These are phyloP conservation scores for Temnothorax nylanderi DNA, from an alignment of 1,140 invertebrate species.

Conservation along the genomic window DNA sequence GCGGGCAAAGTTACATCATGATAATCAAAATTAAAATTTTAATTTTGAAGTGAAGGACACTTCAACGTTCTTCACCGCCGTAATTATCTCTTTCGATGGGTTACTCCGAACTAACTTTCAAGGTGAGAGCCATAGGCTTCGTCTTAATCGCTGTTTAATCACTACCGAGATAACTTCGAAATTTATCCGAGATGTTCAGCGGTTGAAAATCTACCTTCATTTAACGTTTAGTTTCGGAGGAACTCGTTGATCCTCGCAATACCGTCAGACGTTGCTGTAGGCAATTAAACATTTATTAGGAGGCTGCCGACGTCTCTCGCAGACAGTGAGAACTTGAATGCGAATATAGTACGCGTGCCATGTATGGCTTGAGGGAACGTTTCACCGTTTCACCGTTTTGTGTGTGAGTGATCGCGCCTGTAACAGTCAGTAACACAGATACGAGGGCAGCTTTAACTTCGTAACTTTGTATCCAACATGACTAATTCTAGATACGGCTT, in stretches of 20 bases:
- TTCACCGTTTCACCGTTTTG: background rate
- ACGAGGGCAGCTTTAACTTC: background rate
- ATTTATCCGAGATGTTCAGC: background rate
- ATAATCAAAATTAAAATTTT: slow-evolving; percentile 35
- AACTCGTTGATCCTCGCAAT: background rate
- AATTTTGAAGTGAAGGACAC: slow-evolving; percentile 12
- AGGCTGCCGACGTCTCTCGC: background rate
- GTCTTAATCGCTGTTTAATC: slow-evolving; percentile 19
- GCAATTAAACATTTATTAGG: slow-evolving; percentile 17
- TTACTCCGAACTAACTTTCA: slow-evolving; percentile 25
- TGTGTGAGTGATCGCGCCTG: background rate
- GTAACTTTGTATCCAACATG: slow-evolving; percentile 10
- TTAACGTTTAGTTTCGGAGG: background rate
- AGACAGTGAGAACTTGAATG: background rate
- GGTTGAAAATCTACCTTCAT: background rate
- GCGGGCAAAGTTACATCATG: slow-evolving; percentile 1
- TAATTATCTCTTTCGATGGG: slow-evolving; percentile 10
- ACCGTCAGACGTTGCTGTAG: background rate
- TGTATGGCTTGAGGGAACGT: background rate
- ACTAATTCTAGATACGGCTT: slow-evolving; percentile 9
- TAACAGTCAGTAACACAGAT: background rate
- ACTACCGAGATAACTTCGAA: background rate
- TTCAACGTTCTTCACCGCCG: background rate
- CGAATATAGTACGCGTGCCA: background rate
- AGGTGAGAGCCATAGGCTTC: background rate